Evolutionary conservation across 2,888 invertebrate species (phyloP), one percentile per base, ranked within the genome.

Genomic region (Villa cingulata): DNA sequence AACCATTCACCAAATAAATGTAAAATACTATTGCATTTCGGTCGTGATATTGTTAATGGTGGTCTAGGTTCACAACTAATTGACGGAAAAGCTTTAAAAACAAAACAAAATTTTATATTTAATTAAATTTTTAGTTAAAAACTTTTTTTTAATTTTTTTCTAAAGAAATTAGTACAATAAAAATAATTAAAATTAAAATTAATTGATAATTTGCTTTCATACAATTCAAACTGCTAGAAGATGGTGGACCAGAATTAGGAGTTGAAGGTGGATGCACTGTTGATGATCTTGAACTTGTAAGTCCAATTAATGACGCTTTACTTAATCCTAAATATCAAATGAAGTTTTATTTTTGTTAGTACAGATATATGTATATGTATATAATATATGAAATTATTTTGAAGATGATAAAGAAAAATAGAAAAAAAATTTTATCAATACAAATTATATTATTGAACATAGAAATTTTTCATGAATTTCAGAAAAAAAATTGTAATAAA

Each of bases 1-100:
- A 96, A 72, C 96, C 96, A 96, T 62, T 90, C 87, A 2, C 96
- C 95, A 68, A 95, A 94, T 55, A 96, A 73, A 68, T 96, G 94
- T 49, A 96, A 76, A 64, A 96, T 86, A 53, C 94, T 94, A 70
- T 96, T 95, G 59, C 92, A 92, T 63, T 88, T 88, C 18, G 95
- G 92, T 48, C 94, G 76, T 27, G 80, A 74, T 17, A 81, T 77
- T 1, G 87, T 83, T 54, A 87, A 69, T 1, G 83, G 80, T 16
- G 76, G 77, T 57, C 79, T 75, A 45, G 77, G 74, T 27, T 77
- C 83, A 46, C 68, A 66, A 5, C 75, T 74, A 51, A 80, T 67
- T 2, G 77, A 76, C 37, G 74, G 72, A 54, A 78, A 72, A 49
- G 81, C 85, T 85, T 60, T n/a, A 62, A 61, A 53, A 48, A 45